phyloP scores from a whole-genome alignment of 2,888 invertebrate genomes.

The Patella pellucida region DNA sequence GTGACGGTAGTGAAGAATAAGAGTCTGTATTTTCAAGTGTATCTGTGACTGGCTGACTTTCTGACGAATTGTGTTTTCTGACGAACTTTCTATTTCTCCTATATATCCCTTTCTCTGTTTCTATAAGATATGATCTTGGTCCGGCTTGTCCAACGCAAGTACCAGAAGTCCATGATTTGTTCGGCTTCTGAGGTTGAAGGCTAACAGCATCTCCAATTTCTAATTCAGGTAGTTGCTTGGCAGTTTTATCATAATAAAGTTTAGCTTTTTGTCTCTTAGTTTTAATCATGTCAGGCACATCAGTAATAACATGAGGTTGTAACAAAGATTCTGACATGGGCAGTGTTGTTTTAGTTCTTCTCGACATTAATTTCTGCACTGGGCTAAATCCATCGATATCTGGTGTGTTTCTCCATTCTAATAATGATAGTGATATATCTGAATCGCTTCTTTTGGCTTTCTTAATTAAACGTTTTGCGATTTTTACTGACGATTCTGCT shows the following conservation, averaged over 20 bases:
- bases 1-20: no score
- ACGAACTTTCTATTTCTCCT: constrained; percentile 2
- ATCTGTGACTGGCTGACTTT: no score
- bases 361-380: background rate
- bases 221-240: background rate
- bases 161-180: background rate
- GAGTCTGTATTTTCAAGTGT: no score
- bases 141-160: background rate
- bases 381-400: constrained; percentile 5
- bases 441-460: background rate
- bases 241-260: background rate
- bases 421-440: background rate
- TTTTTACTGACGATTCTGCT: constrained; percentile 6
- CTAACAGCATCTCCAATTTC: constrained; percentile 3
- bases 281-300: background rate
- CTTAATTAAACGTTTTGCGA: background rate
- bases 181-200: background rate
- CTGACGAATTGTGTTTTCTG: background rate
- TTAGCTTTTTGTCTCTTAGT: background rate
- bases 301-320: background rate
- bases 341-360: constrained; percentile 4
- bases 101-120: background rate
- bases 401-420: constrained; percentile 1
- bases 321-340: background rate
- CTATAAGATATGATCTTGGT: constrained; percentile 5